Evolutionary conservation across 1,140 invertebrate genomes (phyloP).

Genomic region (Amyelois transitella): DNA sequence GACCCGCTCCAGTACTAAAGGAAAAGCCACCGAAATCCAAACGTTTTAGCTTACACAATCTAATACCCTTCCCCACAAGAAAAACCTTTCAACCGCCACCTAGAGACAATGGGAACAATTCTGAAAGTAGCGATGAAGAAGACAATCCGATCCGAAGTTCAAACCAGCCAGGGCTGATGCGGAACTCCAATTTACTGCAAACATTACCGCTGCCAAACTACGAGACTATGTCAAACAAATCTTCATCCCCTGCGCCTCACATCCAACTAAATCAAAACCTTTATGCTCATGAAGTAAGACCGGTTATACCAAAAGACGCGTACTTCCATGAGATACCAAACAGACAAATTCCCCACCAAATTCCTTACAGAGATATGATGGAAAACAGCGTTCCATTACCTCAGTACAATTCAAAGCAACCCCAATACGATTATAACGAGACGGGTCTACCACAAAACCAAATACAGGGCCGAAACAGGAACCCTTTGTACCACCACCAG

Average conservation of each 20-base stretch:
- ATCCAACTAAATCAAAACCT: slow-evolving; percentile 19
- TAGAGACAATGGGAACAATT: slow-evolving; percentile 69
- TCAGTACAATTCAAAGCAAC: slow-evolving; percentile 33
- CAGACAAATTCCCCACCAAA: slow-evolving; percentile 52
- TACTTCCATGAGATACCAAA: slow-evolving; percentile 77
- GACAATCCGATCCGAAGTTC: slow-evolving; percentile 70
- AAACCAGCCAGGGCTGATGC: slow-evolving; percentile 72
- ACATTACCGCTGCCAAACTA: slow-evolving; percentile 71
- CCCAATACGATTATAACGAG: slow-evolving; percentile 50
- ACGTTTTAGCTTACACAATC: slow-evolving; percentile 70
- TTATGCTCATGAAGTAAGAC: slow-evolving; percentile 42
- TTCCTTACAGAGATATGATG: slow-evolving; percentile 46
- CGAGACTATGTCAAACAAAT: slow-evolving; percentile 72
- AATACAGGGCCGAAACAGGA: slow-evolving; percentile 54
- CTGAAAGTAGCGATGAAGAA: slow-evolving; percentile 77
- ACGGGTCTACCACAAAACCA: slow-evolving; percentile 41
- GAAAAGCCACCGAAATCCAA: slow-evolving; percentile 70
- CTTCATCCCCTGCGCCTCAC: slow-evolving; percentile 65
- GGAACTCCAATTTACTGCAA: slow-evolving; percentile 72
- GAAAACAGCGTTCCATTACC: slow-evolving; percentile 42
- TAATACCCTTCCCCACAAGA: slow-evolving; percentile 70
- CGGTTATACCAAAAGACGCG: slow-evolving; percentile 76
- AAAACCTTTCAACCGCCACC: slow-evolving; percentile 67
- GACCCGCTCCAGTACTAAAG: slow-evolving; percentile 61
- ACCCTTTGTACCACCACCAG: slow-evolving; percentile 63